phyloP scores from a whole-genome alignment of 2,797 vertebrate genomes.

The Parauchenoglanis punctatus region DNA sequence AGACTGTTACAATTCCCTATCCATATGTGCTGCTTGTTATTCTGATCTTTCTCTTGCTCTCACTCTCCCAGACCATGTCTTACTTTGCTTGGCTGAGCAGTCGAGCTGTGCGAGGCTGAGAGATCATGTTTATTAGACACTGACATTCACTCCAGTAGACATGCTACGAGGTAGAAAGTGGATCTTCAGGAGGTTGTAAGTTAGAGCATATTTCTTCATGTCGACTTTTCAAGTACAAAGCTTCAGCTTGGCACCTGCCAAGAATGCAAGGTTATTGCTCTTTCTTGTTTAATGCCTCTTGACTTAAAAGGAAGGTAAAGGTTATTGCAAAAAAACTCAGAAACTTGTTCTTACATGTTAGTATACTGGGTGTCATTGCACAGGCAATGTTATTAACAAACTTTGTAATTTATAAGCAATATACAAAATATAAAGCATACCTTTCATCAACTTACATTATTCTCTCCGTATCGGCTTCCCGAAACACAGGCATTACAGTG shows the following conservation, averaged over 20 bases:
- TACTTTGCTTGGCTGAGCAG: slow-evolving; percentile 34
- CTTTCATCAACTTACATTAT: not conserved
- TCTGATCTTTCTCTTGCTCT: slow-evolving; percentile 7
- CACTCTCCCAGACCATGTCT: slow-evolving; percentile 8
- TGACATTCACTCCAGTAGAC: slow-evolving; percentile 5
- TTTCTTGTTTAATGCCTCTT: not conserved
- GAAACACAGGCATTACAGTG: not conserved
- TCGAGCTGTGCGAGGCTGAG: slow-evolving; percentile 20
- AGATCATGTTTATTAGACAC: slow-evolving; percentile 24
- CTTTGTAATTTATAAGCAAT: not conserved
- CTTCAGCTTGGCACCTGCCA: not conserved
- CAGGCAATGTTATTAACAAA: not conserved
- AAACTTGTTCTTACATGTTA: not conserved
- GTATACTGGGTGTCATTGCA: not conserved
- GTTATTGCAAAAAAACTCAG: not conserved
- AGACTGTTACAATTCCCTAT: slow-evolving; percentile 5
- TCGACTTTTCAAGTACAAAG: not conserved
- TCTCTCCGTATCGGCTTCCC: not conserved
- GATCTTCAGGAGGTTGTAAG: not conserved
- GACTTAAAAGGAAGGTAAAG: not conserved
- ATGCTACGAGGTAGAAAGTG: slow-evolving; percentile 15
- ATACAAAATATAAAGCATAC: slow-evolving; percentile 7
- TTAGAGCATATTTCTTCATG: slow-evolving; percentile 1
- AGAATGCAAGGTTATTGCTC: not conserved
- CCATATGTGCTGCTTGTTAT: slow-evolving; percentile 7